Percentiles rank a stretch among this genome's conserved stretches.
These are phyloP conservation scores for Rhynchotus rufescens DNA, from an alignment of 2,797 vertebrate genomes.

Conservation along the genomic window DNA sequence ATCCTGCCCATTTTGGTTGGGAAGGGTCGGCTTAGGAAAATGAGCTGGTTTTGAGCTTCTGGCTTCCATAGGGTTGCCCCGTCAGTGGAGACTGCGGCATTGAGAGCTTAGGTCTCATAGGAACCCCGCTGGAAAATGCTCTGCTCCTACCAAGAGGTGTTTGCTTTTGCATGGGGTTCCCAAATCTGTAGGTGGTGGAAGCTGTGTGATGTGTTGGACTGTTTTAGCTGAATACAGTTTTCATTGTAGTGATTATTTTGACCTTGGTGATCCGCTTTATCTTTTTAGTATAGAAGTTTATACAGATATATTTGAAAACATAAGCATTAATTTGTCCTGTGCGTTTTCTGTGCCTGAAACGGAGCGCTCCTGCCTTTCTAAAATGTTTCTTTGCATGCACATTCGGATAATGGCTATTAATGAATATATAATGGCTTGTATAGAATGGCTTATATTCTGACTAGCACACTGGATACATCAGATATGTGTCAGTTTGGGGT, in stretches of 20 bases:
- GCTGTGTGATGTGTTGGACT: fast-evolving
- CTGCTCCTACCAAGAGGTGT: neutral
- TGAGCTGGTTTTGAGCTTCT: fast-evolving
- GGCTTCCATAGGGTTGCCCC: fast-evolving
- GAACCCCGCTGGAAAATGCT: fast-evolving
- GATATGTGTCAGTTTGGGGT: fast-evolving
- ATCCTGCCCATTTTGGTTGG: fast-evolving
- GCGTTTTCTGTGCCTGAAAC: neutral
- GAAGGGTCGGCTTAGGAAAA: neutral
- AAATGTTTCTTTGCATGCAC: fast-evolving
- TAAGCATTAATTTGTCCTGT: neutral
- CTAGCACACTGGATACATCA: neutral
- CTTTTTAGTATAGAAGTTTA: neutral
- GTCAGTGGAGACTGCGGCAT: neutral
- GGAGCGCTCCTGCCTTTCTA: neutral
- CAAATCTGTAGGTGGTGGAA: fast-evolving
- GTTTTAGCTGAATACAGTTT: neutral
- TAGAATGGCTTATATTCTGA: fast-evolving
- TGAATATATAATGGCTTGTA: too few relatives aligned
- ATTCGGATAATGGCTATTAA: neutral
- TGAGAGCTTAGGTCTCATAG: fast-evolving
- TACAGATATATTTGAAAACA: neutral
- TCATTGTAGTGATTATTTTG: fast-evolving
- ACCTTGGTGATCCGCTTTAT: neutral
- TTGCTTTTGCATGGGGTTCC: neutral